Base-by-base conservation (phyloP, 2,797 vertebrate species). In the Thalassophryne amazonica region DNA sequence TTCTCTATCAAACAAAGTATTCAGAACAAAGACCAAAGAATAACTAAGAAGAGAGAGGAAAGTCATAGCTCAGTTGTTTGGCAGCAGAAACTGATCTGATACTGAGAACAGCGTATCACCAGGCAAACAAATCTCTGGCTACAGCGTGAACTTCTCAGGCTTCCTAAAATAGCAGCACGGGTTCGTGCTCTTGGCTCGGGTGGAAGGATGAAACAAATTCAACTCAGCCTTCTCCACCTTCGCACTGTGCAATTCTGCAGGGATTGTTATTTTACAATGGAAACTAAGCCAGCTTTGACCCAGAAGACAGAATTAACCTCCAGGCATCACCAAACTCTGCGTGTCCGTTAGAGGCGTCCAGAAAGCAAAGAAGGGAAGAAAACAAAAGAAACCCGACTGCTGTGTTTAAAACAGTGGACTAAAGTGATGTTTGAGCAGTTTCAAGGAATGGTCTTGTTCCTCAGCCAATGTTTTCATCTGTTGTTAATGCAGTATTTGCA, bases 261-360 rank as follows among this genome's bases (percentile, higher is more conserved):
- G 76, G 81, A 89, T 83, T 86, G 78, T 76, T 73, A 74, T 74
- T 71, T 79, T 69, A 89, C 78, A 88, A 83, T 79, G 50, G 66
- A 73, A 80, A 84, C 70, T 85, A 85, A 87, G 82, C 76, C 75
- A 74, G 69, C 80, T 57, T 75, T 85, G 76, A 84, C 83, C 77
- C 73, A 83, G 79, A 88, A 84, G 80, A 82, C 72, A 76, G 18
- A 84, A 84, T 86, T 81, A 86, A 87, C 81, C 80, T 71, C 69
- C 49, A 69, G 76, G 73, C 60, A 66, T 62, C 25, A 86, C 80
- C 73, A 69, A 84, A 78, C 69, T 63, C 52, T 69, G 62, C 13
- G 59, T 65, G 50, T 32, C 80, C 63, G 74, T 77, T 62, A 60
- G 46, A 77, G 31, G 38, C 64, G 66, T 42, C 40, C 51, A 57